Conservation (phyloP, 1,140 invertebrate genomes). For the Zaprionus davidi region DNA sequence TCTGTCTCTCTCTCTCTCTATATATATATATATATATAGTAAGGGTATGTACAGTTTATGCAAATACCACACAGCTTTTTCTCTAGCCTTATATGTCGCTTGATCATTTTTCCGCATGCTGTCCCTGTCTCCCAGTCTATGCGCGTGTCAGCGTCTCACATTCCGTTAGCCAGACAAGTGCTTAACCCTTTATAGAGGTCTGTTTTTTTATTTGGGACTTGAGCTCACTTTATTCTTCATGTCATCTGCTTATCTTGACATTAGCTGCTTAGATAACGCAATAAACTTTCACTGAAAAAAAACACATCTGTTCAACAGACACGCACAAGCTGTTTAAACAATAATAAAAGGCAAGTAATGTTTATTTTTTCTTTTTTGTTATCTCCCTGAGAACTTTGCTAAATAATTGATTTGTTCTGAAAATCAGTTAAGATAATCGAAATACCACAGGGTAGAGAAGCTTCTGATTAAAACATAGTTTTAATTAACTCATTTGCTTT, state of each 20-base stretch:
- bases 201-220: neutral
- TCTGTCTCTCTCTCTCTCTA: neutral
- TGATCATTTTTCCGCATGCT: conserved; percentile 6
- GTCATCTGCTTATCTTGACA: neutral
- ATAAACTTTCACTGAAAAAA: neutral
- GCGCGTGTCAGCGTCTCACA: conserved; percentile 6
- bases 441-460: neutral
- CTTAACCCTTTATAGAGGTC: neutral
- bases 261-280: neutral
- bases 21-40: neutral
- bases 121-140: neutral
- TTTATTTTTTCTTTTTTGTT: neutral
- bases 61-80: neutral
- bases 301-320: neutral
- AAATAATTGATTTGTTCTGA: neutral
- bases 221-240: neutral
- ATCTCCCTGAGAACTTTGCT: neutral
- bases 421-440: neutral
- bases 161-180: conserved; percentile 2
- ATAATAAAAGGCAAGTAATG: neutral
- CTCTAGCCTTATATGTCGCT: conserved; percentile 7
- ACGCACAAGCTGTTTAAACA: neutral
- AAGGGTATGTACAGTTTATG: neutral
- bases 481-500: neutral
- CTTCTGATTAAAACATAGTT: neutral